phyloP scores from a whole-genome alignment of 1,140 invertebrate genomes.

The Ctenoplectra terminalis region DNA sequence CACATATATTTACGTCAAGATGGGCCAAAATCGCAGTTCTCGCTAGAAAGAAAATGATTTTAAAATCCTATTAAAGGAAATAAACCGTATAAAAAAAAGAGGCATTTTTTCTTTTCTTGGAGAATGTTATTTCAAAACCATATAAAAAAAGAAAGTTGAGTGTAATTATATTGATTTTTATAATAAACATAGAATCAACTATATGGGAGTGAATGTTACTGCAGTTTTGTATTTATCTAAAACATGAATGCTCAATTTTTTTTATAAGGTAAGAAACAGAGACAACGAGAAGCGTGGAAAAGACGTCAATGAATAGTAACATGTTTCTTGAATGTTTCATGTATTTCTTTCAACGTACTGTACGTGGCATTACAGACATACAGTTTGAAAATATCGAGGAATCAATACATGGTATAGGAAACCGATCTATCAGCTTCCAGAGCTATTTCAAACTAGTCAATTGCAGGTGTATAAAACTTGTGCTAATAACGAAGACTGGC shows the following conservation, averaged over 20 bases:
- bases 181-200: not conserved
- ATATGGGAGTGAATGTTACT: no score
- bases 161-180: not conserved
- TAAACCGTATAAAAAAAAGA: no score
- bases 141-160: no score
- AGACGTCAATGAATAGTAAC: not conserved
- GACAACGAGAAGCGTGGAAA: not conserved
- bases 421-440: constrained; percentile 4
- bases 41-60: no score
- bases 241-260: not conserved
- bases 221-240: not conserved
- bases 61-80: no score
- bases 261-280: not conserved
- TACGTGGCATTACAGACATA: not conserved
- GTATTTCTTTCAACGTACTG: not conserved
- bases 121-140: no score
- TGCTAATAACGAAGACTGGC: not conserved
- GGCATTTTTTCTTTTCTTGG: no score
- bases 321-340: constrained; percentile 11
- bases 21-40: not conserved
- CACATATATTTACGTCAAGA: no score
- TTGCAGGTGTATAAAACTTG: not conserved
- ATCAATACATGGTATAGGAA: constrained; percentile 15
- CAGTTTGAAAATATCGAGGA: not conserved
- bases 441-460: not conserved